A percentile compares a stretch with the other conserved stretches of the same genome.
These are phyloP conservation scores for Microcebus ravelobensis DNA, from an alignment of 2,113 vertebrate genomes.

Conservation along the genomic window DNA sequence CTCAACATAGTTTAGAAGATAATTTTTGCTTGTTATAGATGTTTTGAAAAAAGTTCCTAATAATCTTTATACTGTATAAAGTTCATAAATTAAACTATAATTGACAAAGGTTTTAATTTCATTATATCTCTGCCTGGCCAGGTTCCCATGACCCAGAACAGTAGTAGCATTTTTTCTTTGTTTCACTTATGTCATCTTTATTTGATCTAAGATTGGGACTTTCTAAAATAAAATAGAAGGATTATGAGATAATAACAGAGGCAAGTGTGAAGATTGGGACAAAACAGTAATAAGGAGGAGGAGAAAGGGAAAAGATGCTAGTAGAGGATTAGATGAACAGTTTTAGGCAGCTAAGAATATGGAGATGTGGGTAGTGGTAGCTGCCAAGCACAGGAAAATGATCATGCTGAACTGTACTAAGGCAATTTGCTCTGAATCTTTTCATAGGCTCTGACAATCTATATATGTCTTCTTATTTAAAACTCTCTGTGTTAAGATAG, in stretches of 20 bases:
- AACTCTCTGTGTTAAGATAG: background rate
- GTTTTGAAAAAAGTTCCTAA: background rate
- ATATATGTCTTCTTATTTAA: conserved; percentile 13
- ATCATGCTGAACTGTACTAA: background rate
- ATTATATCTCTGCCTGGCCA: conserved; percentile 22
- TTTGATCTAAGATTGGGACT: conserved; percentile 41
- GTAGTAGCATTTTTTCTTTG: conserved; percentile 11
- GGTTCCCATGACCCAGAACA: background rate
- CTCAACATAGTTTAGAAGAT: background rate
- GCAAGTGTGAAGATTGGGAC: background rate
- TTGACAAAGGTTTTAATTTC: background rate
- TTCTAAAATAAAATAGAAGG: conserved; percentile 4
- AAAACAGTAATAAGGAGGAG: background rate
- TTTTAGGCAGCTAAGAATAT: background rate
- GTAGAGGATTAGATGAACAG: background rate
- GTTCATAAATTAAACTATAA: background rate
- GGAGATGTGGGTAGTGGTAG: background rate
- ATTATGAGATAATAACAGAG: conserved; percentile 15
- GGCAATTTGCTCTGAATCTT: background rate
- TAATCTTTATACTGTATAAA: conserved; percentile 33
- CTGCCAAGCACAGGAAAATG: background rate
- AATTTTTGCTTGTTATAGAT: conserved; percentile 7
- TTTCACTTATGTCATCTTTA: conserved; percentile 29
- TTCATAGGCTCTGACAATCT: background rate
- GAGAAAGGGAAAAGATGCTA: background rate